These are phyloP conservation scores for Zeugodacus cucurbitae DNA, from an alignment of 1,140 invertebrate genomes.

Conservation along the genomic window DNA sequence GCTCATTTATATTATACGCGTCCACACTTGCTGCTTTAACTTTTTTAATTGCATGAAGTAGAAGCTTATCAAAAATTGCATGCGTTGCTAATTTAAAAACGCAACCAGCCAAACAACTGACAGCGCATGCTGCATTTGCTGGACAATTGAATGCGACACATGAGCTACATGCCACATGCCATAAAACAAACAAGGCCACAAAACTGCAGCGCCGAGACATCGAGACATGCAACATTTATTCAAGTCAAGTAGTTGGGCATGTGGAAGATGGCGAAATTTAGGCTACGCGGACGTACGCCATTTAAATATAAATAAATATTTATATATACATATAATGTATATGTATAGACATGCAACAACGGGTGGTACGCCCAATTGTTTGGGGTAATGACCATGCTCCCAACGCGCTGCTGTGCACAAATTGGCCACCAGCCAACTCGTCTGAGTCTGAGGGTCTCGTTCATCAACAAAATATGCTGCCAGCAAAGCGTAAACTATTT, in stretches of 20 bases:
- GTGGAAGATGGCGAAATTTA: not conserved
- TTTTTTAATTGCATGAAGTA: constrained; percentile 22
- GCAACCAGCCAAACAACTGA: constrained; percentile 12
- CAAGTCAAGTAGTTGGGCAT: constrained; percentile 1
- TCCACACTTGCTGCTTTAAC: not conserved
- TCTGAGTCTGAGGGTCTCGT: constrained; percentile 33
- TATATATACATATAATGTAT: not conserved
- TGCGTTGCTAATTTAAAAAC: not conserved
- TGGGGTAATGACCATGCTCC: constrained; percentile 31
- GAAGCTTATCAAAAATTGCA: not conserved
- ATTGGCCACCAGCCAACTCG: constrained; percentile 33
- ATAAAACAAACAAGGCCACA: not conserved
- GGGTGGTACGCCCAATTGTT: constrained; percentile 10
- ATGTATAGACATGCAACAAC: not conserved
- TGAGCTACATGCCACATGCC: not conserved
- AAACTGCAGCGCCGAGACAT: not conserved
- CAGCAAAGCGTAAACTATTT: not conserved
- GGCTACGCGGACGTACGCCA: not conserved
- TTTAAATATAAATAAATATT: not conserved
- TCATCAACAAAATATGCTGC: constrained; percentile 8
- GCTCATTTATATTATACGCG: no score
- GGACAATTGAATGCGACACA: constrained; percentile 24
- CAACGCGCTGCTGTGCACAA: not conserved
- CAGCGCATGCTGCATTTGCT: not conserved
- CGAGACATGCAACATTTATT: not conserved